phyloP scores from a whole-genome alignment of 2,888 invertebrate genomes.

The Nomada fucata region DNA sequence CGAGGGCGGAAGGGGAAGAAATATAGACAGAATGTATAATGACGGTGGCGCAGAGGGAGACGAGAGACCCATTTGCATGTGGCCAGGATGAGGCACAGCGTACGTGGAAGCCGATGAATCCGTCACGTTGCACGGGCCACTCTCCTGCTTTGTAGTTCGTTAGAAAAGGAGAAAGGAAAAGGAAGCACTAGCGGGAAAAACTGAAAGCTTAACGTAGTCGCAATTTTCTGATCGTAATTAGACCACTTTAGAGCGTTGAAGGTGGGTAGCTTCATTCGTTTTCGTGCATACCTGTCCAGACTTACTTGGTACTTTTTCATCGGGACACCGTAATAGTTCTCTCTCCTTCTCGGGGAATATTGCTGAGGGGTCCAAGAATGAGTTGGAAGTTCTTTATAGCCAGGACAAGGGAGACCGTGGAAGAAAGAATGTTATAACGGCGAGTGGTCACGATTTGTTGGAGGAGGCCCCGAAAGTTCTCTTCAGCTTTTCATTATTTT shows the following conservation, averaged over 20 bases:
- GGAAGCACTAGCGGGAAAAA: neutral
- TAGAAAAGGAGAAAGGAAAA: constrained; percentile 2
- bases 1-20: constrained; percentile 34
- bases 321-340: constrained; percentile 17
- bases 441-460: constrained; percentile 4
- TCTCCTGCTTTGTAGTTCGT: constrained; percentile 47
- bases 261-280: constrained; percentile 17
- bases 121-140: constrained; percentile 59
- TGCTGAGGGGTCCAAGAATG: neutral
- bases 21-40: constrained; percentile 73
- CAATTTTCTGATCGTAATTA: constrained; percentile 61
- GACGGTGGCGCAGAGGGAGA: constrained; percentile 30
- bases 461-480: neutral
- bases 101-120: constrained; percentile 49
- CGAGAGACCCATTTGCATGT: constrained; percentile 60
- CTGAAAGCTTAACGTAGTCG: constrained; percentile 37
- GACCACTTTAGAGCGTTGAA: constrained; percentile 33
- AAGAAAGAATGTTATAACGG: neutral
- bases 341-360: neutral
- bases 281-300: constrained; percentile 14
- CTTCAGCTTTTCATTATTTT: neutral
- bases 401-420: neutral
- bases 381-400: constrained; percentile 15
- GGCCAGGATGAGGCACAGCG: constrained; percentile 32
- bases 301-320: constrained; percentile 35